Base-by-base conservation (phyloP, 1,140 invertebrate species). In the Stenopsyche tienmushanensis region DNA sequence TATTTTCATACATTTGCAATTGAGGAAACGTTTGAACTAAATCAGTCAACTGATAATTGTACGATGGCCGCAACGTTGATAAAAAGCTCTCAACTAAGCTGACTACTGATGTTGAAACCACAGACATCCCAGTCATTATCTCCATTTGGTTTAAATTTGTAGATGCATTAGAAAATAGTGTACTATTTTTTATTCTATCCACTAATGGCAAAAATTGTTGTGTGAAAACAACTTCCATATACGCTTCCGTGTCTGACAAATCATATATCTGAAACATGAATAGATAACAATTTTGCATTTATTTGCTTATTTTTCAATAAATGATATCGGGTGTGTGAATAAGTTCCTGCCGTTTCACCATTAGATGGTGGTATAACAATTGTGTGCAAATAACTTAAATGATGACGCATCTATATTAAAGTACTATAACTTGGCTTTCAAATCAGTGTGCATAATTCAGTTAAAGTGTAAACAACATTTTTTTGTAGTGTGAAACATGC, bases 171-270 rank as follows among this genome's bases (percentile, higher is more conserved):
- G 26, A 45, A 49, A 62, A 41, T 44, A 47, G 1, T 47, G 77
- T 74, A 18, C 77, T 78, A 49, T 80, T 79, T 69, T 80, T 80
- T 41, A 81, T 34, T 78, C 70, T 80, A 78, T 1, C 75, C 73
- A 13, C 78, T 75, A 10, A 79, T 71, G 70, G 77, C 74, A 23
- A 72, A 18, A 80, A 65, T 58, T 80, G 74, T 66, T 80, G 77
- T 0, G 78, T 81, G 65, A 80, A 81, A 47, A 75, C 74, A n/a
- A 81, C 78, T 73, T 81, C 79, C 1, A 76, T 78, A 34, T 76
- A 78, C 15, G 78, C 78, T 73, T 81, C 78, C 5, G 77, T 78
- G 63, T 81, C 78, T 1, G 75, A 74, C 59, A 81, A 67, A 72
- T 81, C 78, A 42, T 79, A 81, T 75, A 80, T 78, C 79, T 81